A percentile compares a stretch with the other conserved stretches of the same genome.
Evolutionary conservation across 2,113 vertebrate species (phyloP).

Genomic region (Danionella cerebrum): DNA sequence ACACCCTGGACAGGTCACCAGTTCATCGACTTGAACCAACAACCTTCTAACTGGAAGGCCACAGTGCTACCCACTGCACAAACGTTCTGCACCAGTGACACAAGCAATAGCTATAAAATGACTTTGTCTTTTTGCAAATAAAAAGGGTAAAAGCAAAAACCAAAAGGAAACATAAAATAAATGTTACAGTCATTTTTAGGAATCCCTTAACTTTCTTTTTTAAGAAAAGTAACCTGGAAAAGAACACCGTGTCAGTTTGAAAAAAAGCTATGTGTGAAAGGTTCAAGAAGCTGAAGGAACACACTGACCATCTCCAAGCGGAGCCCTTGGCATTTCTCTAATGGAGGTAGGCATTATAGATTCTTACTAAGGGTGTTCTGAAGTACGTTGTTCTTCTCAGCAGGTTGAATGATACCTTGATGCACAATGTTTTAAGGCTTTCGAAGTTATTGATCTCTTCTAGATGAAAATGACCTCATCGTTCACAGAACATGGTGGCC

Average conservation of each 20-base stretch:
- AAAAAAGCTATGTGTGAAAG: neutral
- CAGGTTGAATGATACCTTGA: neutral
- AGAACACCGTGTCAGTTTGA: neutral
- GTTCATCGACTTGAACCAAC: too few relatives aligned
- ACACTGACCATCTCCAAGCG: slow-evolving; percentile 12
- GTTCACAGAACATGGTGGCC: neutral
- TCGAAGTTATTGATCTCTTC: too few relatives aligned
- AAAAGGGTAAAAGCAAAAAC: too few relatives aligned
- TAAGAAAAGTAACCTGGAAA: neutral
- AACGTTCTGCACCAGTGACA: too few relatives aligned
- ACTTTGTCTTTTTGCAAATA: too few relatives aligned
- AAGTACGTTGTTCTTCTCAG: neutral
- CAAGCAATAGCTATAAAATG: too few relatives aligned
- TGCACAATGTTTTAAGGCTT: neutral
- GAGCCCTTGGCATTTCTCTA: slow-evolving; percentile 10
- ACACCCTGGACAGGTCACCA: too few relatives aligned
- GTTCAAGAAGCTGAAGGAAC: slow-evolving; percentile 7
- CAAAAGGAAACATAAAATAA: neutral
- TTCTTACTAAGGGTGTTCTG: neutral
- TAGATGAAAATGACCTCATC: too few relatives aligned
- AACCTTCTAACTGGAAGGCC: too few relatives aligned
- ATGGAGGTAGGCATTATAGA: slow-evolving; percentile 10
- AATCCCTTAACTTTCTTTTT: too few relatives aligned
- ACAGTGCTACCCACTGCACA: too few relatives aligned
- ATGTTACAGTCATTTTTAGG: too few relatives aligned